Percentiles rank a stretch among this genome's conserved stretches.
Evolutionary conservation across 2,113 vertebrate genomes (phyloP).

Genomic region (Gymnobelideus leadbeateri): DNA sequence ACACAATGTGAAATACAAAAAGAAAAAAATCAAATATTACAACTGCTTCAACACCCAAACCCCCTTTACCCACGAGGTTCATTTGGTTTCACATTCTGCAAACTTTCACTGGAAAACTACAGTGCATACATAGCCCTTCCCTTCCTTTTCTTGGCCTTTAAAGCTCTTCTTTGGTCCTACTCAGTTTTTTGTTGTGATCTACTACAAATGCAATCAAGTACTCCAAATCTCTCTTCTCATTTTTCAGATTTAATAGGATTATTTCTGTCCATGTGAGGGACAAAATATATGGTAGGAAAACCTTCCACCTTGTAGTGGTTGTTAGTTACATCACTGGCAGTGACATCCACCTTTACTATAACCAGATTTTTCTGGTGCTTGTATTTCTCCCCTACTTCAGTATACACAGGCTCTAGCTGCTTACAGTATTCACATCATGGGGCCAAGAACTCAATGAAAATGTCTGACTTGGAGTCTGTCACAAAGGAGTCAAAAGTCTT

Average conservation of each 20-base stretch:
- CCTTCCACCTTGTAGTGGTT: conserved; percentile 93
- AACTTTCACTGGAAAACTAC: conserved; percentile 64
- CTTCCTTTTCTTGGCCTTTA: conserved; percentile 78
- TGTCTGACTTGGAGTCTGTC: conserved; percentile 93
- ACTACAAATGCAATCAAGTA: conserved; percentile 94
- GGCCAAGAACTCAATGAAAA: conserved; percentile 97
- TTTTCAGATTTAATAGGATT: conserved; percentile 93
- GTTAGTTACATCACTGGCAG: conserved; percentile 90
- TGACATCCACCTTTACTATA: conserved; percentile 97
- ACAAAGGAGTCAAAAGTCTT: conserved; percentile 95
- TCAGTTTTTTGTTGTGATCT: conserved; percentile 89
- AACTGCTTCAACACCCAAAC: conserved; percentile 51
- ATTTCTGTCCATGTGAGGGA: conserved; percentile 91
- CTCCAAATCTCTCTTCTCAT: conserved; percentile 93
- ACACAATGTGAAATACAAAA: conserved; percentile 74
- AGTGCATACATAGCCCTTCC: conserved; percentile 31
- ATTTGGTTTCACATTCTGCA: conserved; percentile 18
- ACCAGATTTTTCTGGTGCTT: conserved; percentile 92
- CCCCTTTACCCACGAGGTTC: conserved; percentile 60
- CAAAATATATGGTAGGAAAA: conserved; percentile 91
- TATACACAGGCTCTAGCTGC: conserved; percentile 91
- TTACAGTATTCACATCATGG: conserved; percentile 97
- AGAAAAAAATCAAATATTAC: conserved; percentile 68
- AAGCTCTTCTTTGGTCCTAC: conserved; percentile 91
- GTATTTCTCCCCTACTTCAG: conserved; percentile 94